Evolutionary conservation across 2,888 invertebrate species (phyloP), one percentile per base, ranked within the genome.

Genomic region (Didymodactylos carnosus): DNA sequence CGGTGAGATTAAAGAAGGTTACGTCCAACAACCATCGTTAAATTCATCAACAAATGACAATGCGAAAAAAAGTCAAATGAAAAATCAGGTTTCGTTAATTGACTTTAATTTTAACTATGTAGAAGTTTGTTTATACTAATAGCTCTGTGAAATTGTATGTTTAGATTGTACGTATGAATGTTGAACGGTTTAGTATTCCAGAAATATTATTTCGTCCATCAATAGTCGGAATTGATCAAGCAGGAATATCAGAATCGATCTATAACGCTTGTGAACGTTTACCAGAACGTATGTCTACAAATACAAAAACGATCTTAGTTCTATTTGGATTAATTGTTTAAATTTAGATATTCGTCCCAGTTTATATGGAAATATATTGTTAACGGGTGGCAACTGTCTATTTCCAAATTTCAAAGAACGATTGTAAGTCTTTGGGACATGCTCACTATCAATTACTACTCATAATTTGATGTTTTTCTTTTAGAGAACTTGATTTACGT

Each of bases 181-280:
- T 93, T 80, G 98, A 98, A 84, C 85, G 97, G 70, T 95, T 98
- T 82, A 87, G 91, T 0, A 90, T 97, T 70, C 97, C 98, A 0
- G 98, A 98, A 84, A 85, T 97, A 3, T 84, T 98, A 5, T 95
- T 99, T 81, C 88, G 90, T 80, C 98, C 98, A 0, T 91, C 91
- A 2, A 94, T 97, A 82, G 89, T 97, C 46, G 94, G 93, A 0
- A 90, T 98, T 76, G 88, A 88, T 73, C 86, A 88, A 83, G 92
- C 93, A 88, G 98, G 98, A 0, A 88, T 98, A 76, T 87, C 91
- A 0, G 94, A 97, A 85, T 89, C 91, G 0, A 88, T 94, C 10
- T 87, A 90, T 74, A 87, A 91, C 80, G 87, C 89, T 0, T 87
- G 94, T 49, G 76, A 78, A 27, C 76, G 78, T 11, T 76, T 79